Evolutionary conservation across 2,797 vertebrate genomes (phyloP).

Genomic region (Iguana delicatissima): DNA sequence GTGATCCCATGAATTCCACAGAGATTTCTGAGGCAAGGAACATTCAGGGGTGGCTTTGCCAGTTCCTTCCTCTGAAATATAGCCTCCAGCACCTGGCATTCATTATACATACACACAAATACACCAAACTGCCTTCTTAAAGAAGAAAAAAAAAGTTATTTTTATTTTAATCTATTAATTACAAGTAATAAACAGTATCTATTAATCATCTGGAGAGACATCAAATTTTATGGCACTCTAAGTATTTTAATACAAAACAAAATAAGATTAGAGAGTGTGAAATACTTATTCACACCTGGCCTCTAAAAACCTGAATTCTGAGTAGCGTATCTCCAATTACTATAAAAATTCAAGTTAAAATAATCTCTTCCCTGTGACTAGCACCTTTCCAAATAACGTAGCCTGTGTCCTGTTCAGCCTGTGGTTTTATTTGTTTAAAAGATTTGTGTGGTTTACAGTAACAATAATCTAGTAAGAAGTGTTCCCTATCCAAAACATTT

Average conservation of each 20-base stretch:
- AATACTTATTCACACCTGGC: neutral
- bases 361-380: neutral
- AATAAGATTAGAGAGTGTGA: neutral
- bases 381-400: neutral
- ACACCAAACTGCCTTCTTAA: too few relatives aligned
- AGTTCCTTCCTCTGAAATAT: too few relatives aligned
- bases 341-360: neutral
- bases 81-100: too few relatives aligned
- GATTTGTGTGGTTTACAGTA: neutral
- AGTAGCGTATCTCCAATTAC: neutral
- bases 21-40: too few relatives aligned
- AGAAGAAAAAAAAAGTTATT: too few relatives aligned
- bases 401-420: too few relatives aligned
- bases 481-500: neutral
- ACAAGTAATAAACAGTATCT: neutral
- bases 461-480: neutral
- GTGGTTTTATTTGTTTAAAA: neutral
- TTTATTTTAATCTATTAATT: too few relatives aligned
- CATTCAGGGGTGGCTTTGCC: too few relatives aligned
- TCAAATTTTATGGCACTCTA: neutral
- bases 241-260: neutral
- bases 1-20: too few relatives aligned
- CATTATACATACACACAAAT: too few relatives aligned
- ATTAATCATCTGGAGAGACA: neutral
- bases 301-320: neutral